Conservation (phyloP, 2,113 vertebrate genomes). For the Phrynosoma platyrhinos region DNA sequence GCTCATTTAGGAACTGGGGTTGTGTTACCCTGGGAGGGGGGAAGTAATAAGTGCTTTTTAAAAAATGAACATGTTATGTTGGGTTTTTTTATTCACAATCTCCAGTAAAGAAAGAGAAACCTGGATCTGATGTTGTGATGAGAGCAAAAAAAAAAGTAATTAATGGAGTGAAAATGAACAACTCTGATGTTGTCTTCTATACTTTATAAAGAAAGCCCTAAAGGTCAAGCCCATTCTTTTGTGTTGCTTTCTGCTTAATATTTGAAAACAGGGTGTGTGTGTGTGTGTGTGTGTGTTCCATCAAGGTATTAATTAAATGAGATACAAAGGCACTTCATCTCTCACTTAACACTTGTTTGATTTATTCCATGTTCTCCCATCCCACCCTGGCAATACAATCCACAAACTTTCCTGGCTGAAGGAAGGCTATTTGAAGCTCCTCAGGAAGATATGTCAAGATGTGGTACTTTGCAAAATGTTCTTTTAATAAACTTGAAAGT, state of each 20-base stretch:
- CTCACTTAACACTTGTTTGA: slow-evolving; percentile 8
- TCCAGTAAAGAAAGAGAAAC: not conserved
- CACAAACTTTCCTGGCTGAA: slow-evolving; percentile 2
- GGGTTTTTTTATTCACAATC: not conserved
- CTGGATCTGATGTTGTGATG: slow-evolving; percentile 1
- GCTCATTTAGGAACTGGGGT: not conserved
- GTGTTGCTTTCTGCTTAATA: slow-evolving; percentile 26
- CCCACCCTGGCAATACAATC: not conserved
- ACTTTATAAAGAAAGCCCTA: slow-evolving; percentile 2
- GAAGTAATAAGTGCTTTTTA: not conserved
- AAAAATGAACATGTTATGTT: not conserved
- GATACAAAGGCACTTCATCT: not conserved
- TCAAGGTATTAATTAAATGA: slow-evolving; percentile 1
- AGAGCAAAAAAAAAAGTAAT: not conserved
- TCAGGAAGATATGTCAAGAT: not conserved
- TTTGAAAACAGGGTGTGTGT: not conserved
- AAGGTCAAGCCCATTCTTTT: slow-evolving; percentile 20
- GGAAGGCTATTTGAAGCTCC: not conserved
- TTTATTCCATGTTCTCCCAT: slow-evolving; percentile 22
- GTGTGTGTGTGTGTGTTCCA: too few relatives aligned
- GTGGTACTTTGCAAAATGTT: slow-evolving; percentile 1
- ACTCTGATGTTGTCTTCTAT: slow-evolving; percentile 19
- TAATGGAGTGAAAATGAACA: slow-evolving; percentile 13
- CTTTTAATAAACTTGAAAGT: slow-evolving; percentile 30
- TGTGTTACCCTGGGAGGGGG: not conserved